These are phyloP conservation scores for Liposcelis brunnea DNA, from an alignment of 2,888 invertebrate genomes.

Conservation along the genomic window DNA sequence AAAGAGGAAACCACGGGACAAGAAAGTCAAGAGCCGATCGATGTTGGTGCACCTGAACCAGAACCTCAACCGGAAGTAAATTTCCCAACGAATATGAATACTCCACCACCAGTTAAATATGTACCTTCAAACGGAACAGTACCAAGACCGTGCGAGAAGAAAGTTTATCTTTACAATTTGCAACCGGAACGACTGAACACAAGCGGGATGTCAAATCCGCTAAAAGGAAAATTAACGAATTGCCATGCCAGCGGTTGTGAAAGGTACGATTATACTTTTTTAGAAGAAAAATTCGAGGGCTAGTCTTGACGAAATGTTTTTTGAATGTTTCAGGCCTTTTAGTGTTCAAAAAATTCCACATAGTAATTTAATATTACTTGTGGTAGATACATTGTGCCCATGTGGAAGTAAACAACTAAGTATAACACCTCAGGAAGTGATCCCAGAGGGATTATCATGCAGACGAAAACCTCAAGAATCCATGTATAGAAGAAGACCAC, in stretches of 20 bases:
- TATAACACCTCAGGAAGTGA: conserved; percentile 44
- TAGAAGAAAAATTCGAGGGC: no score
- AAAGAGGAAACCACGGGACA: no score
- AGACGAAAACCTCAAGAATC: conserved; percentile 43
- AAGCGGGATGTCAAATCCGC: conserved; percentile 59
- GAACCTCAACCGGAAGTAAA: conserved; percentile 9
- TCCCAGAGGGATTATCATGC: conserved; percentile 28
- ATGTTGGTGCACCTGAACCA: conserved; percentile 23
- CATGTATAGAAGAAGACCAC: conserved; percentile 53
- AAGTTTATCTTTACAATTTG: conserved; percentile 68
- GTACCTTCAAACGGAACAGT: conserved; percentile 21
- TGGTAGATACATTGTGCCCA: conserved; percentile 75
- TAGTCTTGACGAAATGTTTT: no score
- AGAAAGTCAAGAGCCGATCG: no score
- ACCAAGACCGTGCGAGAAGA: conserved; percentile 63
- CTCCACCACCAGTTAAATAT: conserved; percentile 19
- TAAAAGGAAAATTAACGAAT: conserved; percentile 76
- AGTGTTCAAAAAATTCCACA: conserved; percentile 83
- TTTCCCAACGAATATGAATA: conserved; percentile 28
- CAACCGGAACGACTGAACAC: conserved; percentile 66
- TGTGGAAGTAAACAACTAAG: conserved; percentile 75
- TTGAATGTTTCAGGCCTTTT: conserved; percentile 46
- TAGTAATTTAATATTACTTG: conserved; percentile 73
- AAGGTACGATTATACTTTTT: conserved; percentile 33
- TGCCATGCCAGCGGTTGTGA: conserved; percentile 78